Base-by-base conservation (phyloP, 2,113 vertebrate genomes). In the Gymnarchus niloticus region DNA sequence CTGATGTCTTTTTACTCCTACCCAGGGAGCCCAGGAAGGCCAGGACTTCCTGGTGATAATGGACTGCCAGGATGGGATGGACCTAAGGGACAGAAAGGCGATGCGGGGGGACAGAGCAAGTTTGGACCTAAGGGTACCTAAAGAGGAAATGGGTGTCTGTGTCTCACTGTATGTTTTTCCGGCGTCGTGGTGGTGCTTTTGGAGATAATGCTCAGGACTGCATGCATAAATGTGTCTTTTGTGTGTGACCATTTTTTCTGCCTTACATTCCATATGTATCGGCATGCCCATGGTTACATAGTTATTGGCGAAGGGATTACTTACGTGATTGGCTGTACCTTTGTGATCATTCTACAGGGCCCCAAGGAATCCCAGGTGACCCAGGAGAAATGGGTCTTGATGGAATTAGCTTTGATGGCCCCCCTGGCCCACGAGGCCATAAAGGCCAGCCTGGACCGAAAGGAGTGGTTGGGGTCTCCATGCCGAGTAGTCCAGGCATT, bases 351-450 rank as follows among this genome's bases (percentile, higher is more conserved):
- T 73, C 65, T 73, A 14, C 90, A 2, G 98, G 98, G 28, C 56
- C 89, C 85, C 91, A 91, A 7, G 98, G 97, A 0, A 91, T 33
- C 57, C 82, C 90, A 25, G 97, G 97, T 54, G 88, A 89, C 86
- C 6, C 91, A 88, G 96, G 98, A 94, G 56, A 89, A 88, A 87
- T 90, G 87, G 97, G 98, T 0, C 25, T 87, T 69, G 90, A 92
- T 0, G 98, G 98, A 0, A 91, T 3, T n/a, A 88, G 33, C 5
- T 87, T 3, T 97, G 98, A 2, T 77, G 98, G 98, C 49, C 88
- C 92, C 3, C 94, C 94, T 44, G 98, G 98, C 25, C 86, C 52
- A 3, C 93, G 59, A 0, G 98, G 98, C 65, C 88, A 28, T 17
- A n/a, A 19, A 19, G 65, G 65, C 33, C 65, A 19, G 33, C 65